Evolutionary conservation across 2,888 invertebrate species (phyloP).

Genomic region (Amphimallon solstitiale): DNA sequence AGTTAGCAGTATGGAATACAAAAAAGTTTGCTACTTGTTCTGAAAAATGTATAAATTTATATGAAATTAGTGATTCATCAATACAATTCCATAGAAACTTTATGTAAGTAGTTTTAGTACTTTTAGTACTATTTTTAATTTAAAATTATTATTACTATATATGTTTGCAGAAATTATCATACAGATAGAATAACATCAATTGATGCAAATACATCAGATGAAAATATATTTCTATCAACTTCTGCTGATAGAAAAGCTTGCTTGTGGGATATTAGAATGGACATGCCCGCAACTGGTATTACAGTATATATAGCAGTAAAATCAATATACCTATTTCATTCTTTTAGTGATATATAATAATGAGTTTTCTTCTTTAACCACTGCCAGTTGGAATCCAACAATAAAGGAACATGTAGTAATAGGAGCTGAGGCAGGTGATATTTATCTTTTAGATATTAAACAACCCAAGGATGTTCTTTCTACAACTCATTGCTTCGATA

Average conservation of each 20-base stretch:
- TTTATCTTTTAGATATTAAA: conserved; percentile 66
- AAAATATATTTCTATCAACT: conserved; percentile 66
- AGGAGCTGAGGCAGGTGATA: conserved; percentile 66
- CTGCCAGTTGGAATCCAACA: conserved; percentile 61
- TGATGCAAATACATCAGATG: conserved; percentile 63
- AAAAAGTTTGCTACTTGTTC: conserved; percentile 34
- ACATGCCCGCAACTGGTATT: conserved; percentile 58
- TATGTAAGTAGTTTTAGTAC: conserved; percentile 20
- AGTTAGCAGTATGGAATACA: conserved; percentile 64
- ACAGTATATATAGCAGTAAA: background rate
- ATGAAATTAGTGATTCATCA: conserved; percentile 30
- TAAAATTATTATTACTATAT: conserved; percentile 40
- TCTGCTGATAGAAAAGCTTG: conserved; percentile 63
- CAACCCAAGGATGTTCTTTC: conserved; percentile 59
- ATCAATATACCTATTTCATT: conserved; percentile 8
- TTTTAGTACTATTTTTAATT: conserved; percentile 9
- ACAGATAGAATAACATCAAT: conserved; percentile 59
- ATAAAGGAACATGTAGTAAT: conserved; percentile 63
- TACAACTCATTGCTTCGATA: conserved; percentile 55
- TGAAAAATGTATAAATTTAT: conserved; percentile 22
- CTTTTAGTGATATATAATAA: conserved; percentile 62
- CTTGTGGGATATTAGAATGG: conserved; percentile 65
- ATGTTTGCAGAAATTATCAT: conserved; percentile 56
- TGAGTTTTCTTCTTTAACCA: conserved; percentile 60
- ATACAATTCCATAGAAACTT: conserved; percentile 29